Evolutionary conservation across 37 sponge, comb jelly and placozoan genomes (phyloP).

Genomic region (Theonella swinhoei): DNA sequence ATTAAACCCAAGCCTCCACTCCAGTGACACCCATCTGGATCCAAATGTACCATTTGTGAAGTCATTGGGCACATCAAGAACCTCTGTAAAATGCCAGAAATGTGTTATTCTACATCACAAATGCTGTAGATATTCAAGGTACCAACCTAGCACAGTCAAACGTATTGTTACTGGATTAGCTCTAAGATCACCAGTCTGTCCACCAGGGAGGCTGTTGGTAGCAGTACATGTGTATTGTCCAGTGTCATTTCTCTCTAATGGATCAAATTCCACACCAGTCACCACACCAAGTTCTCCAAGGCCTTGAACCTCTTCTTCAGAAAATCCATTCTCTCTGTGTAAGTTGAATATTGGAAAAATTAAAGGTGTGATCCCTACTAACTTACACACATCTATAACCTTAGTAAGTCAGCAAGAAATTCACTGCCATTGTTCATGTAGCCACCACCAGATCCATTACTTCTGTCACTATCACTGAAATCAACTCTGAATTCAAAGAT

Average conservation of each 20-base stretch:
- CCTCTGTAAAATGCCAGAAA: slow-evolving; percentile 43
- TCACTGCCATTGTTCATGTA: slow-evolving; percentile 21
- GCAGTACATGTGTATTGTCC: slow-evolving; percentile 71
- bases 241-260: slow-evolving; percentile 58
- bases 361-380: too few relatives aligned
- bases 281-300: slow-evolving; percentile 41
- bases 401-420: slow-evolving; percentile 4
- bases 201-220: slow-evolving; percentile 18
- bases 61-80: slow-evolving; percentile 56
- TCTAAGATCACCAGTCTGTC: slow-evolving; percentile 12
- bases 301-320: not conserved
- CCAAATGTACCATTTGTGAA: not conserved
- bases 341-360: too few relatives aligned
- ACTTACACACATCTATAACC: not conserved
- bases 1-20: slow-evolving; percentile 59
- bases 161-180: slow-evolving; percentile 15
- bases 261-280: slow-evolving; percentile 33
- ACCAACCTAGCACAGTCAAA: slow-evolving; percentile 50
- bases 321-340: not conserved
- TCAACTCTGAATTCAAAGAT: not conserved
- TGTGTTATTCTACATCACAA: not conserved
- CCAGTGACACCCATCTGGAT: slow-evolving; percentile 33
- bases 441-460: not conserved
- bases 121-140: not conserved
- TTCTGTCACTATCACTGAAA: not conserved